Evolutionary conservation across 2,113 vertebrate genomes (phyloP), one percentile per base, ranked within the genome.

Genomic region (Ciconia stormi): DNA sequence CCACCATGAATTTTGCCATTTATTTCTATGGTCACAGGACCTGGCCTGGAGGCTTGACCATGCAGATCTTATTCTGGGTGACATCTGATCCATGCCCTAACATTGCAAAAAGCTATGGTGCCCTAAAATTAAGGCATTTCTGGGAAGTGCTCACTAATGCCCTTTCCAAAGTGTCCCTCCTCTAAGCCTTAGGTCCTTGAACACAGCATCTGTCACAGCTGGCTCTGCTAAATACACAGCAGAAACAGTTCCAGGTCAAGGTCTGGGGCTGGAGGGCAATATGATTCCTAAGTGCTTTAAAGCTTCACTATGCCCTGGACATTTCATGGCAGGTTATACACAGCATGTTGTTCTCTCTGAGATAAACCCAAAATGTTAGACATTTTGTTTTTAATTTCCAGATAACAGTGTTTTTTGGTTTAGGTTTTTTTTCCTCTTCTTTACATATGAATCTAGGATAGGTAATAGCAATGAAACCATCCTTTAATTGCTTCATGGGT

Each of bases 321-420:
- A 53, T 74, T 58, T 80, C 25, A 8, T n/a, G 15, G 42, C 14
- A 56, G 7, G 20, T 55, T 62, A 23, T 44, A 36, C 2, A 32
- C 19, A 27, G 18, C 10, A 23, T 16, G 22, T 25, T 85, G 30
- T 32, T 22, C 38, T 50, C 18, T 56, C 56, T 15, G n/a, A 59
- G 34, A 42, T 15, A 76, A 86, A 58, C 1, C 14, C 32, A 36
- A 79, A 62, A 46, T 11, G 3, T 25, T 29, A 21, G 16, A 27
- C 0, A 0, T 9, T 12, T 58, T 56, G 0, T 0, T 14, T 84
- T 90, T 81, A 34, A 82, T 50, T 84, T 71, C 3, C 26, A 67
- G 40, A 46, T 3, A 34, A 5, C 1, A 8, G 6, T 21, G 13
- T 38, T 21, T 34, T 36, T 10, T 34, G 30, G 15, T 10, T 55